Evolutionary conservation across 2,888 invertebrate species (phyloP).

Genomic region (Sesia apiformis): DNA sequence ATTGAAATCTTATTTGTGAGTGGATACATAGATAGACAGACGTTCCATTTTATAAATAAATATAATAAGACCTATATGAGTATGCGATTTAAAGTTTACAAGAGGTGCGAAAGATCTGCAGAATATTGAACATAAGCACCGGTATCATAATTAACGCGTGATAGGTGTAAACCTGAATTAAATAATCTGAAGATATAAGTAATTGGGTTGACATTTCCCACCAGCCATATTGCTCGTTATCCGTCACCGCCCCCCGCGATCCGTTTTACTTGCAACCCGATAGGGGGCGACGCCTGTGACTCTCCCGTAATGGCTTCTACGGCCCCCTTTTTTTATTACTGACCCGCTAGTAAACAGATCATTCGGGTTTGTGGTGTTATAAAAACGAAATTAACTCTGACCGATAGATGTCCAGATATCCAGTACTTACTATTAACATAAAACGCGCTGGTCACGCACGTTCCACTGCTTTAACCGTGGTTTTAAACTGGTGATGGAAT

Average conservation of each 20-base stretch:
- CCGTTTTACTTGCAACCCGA: conserved; percentile 72
- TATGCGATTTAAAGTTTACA: too few relatives aligned
- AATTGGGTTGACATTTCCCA: conserved; percentile 57
- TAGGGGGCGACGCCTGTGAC: conserved; percentile 66
- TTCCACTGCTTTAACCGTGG: conserved; percentile 35
- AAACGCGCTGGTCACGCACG: conserved; percentile 49
- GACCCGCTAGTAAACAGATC: conserved; percentile 75
- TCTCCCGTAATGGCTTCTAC: conserved; percentile 65
- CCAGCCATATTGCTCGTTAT: conserved; percentile 66
- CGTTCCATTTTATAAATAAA: too few relatives aligned
- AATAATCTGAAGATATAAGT: conserved; percentile 8
- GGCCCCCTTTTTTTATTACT: conserved; percentile 70
- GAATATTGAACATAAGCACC: too few relatives aligned
- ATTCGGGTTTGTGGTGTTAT: conserved; percentile 74
- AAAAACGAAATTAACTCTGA: conserved; percentile 72
- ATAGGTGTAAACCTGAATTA: too few relatives aligned
- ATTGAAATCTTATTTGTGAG: too few relatives aligned
- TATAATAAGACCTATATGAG: too few relatives aligned
- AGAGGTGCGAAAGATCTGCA: too few relatives aligned
- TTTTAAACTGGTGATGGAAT: too few relatives aligned
- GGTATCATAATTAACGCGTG: too few relatives aligned
- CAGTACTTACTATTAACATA: conserved; percentile 51
- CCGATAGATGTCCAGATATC: conserved; percentile 64
- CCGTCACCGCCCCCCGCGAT: conserved; percentile 66
- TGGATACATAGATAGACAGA: too few relatives aligned